Conservation (phyloP, 2,113 vertebrate genomes). For the Sciurus niger region DNA sequence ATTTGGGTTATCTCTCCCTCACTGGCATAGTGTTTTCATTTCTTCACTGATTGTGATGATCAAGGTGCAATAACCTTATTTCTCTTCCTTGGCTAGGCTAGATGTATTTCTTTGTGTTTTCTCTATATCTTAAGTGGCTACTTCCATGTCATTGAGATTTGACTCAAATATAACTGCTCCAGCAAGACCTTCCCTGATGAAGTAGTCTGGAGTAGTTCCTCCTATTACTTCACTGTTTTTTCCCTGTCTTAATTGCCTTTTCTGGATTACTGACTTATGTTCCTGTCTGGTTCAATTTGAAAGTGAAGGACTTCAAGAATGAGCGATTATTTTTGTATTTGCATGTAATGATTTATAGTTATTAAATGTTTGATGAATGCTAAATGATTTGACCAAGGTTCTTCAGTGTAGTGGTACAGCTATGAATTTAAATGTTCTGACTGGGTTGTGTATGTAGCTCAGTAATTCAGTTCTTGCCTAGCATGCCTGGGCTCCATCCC, state of each 20-base stretch:
- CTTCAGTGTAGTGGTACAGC: conserved; percentile 33
- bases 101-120: not conserved
- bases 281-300: not conserved
- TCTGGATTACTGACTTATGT: not conserved
- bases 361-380: conserved; percentile 23
- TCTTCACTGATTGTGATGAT: not conserved
- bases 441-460: not conserved
- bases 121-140: not conserved
- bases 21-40: not conserved
- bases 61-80: not conserved
- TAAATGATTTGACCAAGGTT: conserved; percentile 12
- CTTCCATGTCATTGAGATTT: conserved; percentile 29
- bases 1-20: not conserved
- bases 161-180: not conserved
- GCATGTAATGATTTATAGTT: not conserved
- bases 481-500: not conserved
- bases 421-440: conserved; percentile 4
- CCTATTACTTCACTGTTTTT: not conserved
- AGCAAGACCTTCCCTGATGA: not conserved
- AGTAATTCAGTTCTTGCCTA: too few relatives aligned
- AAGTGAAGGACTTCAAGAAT: conserved; percentile 54
- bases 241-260: not conserved
- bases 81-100: not conserved
- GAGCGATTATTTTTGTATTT: not conserved
- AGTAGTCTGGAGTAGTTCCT: not conserved